Conservation (phyloP, 2,113 vertebrate species). For the Salvelinus fontinalis region DNA sequence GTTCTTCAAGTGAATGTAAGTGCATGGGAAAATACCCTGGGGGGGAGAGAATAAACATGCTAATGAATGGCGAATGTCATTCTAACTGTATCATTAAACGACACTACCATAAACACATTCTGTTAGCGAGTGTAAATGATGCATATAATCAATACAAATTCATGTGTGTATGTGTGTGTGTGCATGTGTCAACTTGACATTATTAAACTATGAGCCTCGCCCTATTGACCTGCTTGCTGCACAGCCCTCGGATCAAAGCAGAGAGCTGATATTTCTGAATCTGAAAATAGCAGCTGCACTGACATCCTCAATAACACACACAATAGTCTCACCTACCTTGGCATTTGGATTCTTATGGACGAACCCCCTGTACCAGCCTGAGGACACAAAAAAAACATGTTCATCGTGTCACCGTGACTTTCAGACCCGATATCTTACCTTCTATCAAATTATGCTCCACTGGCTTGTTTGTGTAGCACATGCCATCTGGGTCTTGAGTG, state of each 20-base stretch:
- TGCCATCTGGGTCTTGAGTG: no score
- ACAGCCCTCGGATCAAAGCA: constrained; percentile 41
- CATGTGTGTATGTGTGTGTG: constrained; percentile 11
- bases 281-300: constrained; percentile 24
- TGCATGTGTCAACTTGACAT: background rate
- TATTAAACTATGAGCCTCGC: constrained; percentile 35
- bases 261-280: constrained; percentile 22
- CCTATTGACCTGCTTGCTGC: constrained; percentile 3
- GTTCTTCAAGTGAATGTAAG: constrained; percentile 94
- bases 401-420: constrained; percentile 10
- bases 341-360: constrained; percentile 93
- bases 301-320: constrained; percentile 9
- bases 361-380: constrained; percentile 99
- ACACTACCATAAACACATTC: constrained; percentile 9
- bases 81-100: background rate
- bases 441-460: constrained; percentile 3
- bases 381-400: constrained; percentile 49
- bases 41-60: constrained; percentile 24
- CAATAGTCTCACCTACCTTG: constrained; percentile 81
- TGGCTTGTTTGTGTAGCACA: no score
- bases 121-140: background rate
- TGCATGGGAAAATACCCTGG: constrained; percentile 95
- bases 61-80: constrained; percentile 15
- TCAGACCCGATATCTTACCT: background rate
- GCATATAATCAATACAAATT: constrained; percentile 18